Percentiles rank a stretch among this genome's conserved stretches.
phyloP scores from a whole-genome alignment of 2,797 vertebrate genomes.

The Brotula barbata region DNA sequence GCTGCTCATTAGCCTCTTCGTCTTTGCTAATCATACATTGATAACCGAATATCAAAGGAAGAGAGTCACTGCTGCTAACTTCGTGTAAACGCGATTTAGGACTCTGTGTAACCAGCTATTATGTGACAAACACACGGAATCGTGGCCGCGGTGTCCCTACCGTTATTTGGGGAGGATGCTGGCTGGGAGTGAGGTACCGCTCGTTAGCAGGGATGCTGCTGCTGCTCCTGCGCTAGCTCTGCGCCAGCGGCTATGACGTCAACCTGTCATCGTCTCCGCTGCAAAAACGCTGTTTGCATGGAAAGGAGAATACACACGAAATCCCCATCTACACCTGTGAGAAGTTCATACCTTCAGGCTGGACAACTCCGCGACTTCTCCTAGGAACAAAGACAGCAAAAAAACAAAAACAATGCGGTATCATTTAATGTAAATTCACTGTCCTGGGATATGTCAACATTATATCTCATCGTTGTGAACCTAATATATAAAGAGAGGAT shows the following conservation, averaged over 20 bases:
- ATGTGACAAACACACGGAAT: neutral
- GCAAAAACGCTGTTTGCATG: slow-evolving; percentile 35
- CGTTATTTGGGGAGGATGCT: slow-evolving; percentile 72
- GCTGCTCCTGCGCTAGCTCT: slow-evolving; percentile 52
- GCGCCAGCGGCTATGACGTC: slow-evolving; percentile 81
- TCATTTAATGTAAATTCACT: too few relatives aligned
- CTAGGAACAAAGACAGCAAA: too few relatives aligned
- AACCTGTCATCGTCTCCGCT: slow-evolving; percentile 62
- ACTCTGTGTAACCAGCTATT: neutral
- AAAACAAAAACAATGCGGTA: too few relatives aligned
- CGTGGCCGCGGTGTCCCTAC: slow-evolving; percentile 61
- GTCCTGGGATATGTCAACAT: too few relatives aligned
- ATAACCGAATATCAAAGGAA: slow-evolving; percentile 54
- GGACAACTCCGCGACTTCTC: too few relatives aligned
- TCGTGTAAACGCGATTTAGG: neutral
- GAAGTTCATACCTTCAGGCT: too few relatives aligned
- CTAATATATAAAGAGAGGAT: too few relatives aligned
- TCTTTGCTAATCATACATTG: slow-evolving; percentile 55
- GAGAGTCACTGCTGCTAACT: slow-evolving; percentile 23
- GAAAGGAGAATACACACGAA: too few relatives aligned
- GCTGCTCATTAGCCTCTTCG: neutral
- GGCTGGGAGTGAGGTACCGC: slow-evolving; percentile 30
- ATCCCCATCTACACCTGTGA: too few relatives aligned
- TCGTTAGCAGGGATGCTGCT: slow-evolving; percentile 55
- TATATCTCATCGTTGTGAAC: too few relatives aligned